A percentile compares a stretch with the other conserved stretches of the same genome.
Evolutionary conservation across 1,140 invertebrate species (phyloP).

Genomic region (Drosophila suzukii): DNA sequence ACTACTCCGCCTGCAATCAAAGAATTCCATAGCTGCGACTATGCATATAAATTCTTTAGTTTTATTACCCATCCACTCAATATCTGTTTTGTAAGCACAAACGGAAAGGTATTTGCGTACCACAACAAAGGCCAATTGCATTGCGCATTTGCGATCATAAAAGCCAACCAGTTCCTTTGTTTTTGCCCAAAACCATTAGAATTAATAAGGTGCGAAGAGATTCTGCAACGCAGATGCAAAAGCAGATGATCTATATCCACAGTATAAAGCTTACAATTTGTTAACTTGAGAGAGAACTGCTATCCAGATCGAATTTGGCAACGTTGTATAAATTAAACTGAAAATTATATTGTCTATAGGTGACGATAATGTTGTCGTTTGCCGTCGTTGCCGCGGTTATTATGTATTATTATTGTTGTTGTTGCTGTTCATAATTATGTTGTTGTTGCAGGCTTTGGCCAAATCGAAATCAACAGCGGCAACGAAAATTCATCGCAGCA

Average conservation of each 20-base stretch:
- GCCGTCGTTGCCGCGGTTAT: conserved; percentile 37
- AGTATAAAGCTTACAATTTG: conserved; percentile 8
- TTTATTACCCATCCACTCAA: conserved; percentile 38
- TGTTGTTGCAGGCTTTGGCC: conserved; percentile 62
- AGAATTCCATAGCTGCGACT: background rate
- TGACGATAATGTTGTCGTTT: conserved; percentile 77
- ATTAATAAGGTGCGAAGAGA: conserved; percentile 46
- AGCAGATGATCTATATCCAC: background rate
- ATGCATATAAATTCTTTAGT: conserved; percentile 37
- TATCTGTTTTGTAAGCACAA: conserved; percentile 12
- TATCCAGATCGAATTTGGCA: conserved; percentile 45
- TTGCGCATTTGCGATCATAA: conserved; percentile 30
- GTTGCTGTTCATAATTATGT: conserved; percentile 70
- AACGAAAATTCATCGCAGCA: conserved; percentile 49
- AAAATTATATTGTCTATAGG: conserved; percentile 81
- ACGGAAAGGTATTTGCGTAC: conserved; percentile 9
- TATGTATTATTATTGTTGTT: conserved; percentile 62
- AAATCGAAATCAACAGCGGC: conserved; percentile 37
- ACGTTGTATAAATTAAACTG: conserved; percentile 74
- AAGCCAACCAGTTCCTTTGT: conserved; percentile 6
- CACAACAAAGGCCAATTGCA: conserved; percentile 50
- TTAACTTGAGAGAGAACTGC: background rate
- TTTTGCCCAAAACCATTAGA: conserved; percentile 29
- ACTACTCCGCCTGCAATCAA: too few species aligned
- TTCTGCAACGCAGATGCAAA: conserved; percentile 22